phyloP scores from a whole-genome alignment of 2,797 vertebrate genomes.

The Aplochiton taeniatus region DNA sequence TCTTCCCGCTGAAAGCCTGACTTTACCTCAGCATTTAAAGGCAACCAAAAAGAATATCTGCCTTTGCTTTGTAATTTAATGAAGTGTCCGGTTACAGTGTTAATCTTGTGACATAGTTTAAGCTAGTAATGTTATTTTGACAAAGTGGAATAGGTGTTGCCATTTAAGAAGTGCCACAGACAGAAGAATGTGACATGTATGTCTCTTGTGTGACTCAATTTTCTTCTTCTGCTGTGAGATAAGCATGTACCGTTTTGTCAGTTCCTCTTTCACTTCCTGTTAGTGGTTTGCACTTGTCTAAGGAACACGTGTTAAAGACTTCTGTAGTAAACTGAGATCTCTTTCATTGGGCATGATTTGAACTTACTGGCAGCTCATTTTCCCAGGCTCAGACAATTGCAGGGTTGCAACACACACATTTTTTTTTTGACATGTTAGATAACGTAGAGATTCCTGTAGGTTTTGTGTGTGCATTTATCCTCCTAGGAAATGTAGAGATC shows the following conservation, averaged over 20 bases:
- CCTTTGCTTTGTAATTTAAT: no score
- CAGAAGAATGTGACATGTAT: background rate
- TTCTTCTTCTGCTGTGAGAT: background rate
- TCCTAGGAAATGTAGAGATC: conserved; percentile 23
- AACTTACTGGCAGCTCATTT: no score
- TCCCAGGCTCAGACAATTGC: no score
- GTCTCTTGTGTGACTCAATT: background rate
- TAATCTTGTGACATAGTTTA: background rate
- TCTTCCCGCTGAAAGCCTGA: no score
- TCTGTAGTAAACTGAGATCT: background rate
- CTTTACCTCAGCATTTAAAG: no score
- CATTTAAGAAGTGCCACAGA: background rate
- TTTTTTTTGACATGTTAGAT: background rate
- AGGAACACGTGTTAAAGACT: background rate
- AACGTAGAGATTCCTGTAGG: conserved; percentile 34
- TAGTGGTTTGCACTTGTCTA: background rate
- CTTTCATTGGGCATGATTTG: no score
- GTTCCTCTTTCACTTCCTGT: conserved; percentile 32
- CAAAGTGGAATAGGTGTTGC: background rate
- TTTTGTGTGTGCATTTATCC: conserved; percentile 22
- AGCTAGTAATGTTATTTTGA: background rate
- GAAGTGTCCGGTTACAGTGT: no score
- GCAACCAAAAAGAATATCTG: no score
- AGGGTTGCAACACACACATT: no score
- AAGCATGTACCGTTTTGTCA: conserved; percentile 7